A percentile compares a stretch with the other conserved stretches of the same genome.
These are phyloP conservation scores for Sipha flava DNA, from an alignment of 1,140 invertebrate genomes.

Conservation along the genomic window DNA sequence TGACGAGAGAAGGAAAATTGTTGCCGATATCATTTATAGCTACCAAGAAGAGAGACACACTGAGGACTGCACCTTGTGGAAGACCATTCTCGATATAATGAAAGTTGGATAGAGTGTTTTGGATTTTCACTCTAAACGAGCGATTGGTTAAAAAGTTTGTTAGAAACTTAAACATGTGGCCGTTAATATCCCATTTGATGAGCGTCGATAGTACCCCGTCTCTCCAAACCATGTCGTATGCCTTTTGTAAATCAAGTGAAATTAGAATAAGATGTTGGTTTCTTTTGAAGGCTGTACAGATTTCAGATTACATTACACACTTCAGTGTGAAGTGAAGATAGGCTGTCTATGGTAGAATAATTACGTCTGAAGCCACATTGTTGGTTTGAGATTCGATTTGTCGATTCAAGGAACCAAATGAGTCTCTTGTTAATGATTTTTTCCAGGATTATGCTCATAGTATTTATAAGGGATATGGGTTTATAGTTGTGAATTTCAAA, in stretches of 20 bases:
- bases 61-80: neutral
- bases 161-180: neutral
- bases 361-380: neutral
- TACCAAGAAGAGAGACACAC: neutral
- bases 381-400: neutral
- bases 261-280: neutral
- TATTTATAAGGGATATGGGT: neutral
- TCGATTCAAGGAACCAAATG: slow-evolving; percentile 7
- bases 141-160: no score
- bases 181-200: neutral
- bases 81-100: neutral
- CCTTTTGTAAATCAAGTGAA: slow-evolving; percentile 13
- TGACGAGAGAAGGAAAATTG: neutral
- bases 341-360: neutral
- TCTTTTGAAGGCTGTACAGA: neutral
- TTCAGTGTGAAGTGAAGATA: neutral
- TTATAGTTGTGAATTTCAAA: neutral
- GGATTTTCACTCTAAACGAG: neutral
- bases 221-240: slow-evolving; percentile 13
- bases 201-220: neutral
- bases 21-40: neutral
- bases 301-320: no score
- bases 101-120: neutral
- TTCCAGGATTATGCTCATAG: neutral
- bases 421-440: slow-evolving; percentile 20